A percentile compares a stretch with the other conserved stretches of the same genome.
Evolutionary conservation across 1,140 invertebrate species (phyloP).

Genomic region (Oedothorax gibbosus): DNA sequence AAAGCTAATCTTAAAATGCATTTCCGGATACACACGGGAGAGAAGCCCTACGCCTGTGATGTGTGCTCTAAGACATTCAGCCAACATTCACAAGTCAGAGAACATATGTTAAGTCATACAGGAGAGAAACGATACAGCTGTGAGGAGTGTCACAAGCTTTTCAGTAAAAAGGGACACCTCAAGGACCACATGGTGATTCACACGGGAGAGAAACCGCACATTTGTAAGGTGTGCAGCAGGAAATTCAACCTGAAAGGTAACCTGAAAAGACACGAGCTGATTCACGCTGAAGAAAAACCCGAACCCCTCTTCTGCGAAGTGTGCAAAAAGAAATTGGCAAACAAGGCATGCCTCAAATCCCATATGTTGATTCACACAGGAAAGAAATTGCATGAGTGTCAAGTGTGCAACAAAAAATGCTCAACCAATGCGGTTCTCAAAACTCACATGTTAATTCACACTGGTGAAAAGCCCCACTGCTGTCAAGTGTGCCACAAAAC

Average conservation of each 20-base stretch:
- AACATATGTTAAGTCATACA: no score
- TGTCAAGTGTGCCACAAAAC: conserved; percentile 85
- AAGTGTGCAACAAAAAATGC: conserved; percentile 39
- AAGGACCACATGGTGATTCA: conserved; percentile 88
- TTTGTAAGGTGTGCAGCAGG: conserved; percentile 73
- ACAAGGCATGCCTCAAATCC: conserved; percentile 64
- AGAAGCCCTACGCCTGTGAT: no score
- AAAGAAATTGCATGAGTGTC: conserved; percentile 52
- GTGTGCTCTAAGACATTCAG: no score
- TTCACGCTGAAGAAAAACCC: conserved; percentile 83
- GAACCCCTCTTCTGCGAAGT: conserved; percentile 75
- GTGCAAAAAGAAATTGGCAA: conserved; percentile 83
- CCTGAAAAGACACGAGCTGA: conserved; percentile 84
- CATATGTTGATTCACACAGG: no score
- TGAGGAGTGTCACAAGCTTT: conserved; percentile 51
- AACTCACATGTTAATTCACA: conserved; percentile 36
- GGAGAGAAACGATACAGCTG: no score
- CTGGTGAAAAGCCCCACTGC: conserved; percentile 73
- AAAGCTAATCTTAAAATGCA: background rate
- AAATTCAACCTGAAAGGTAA: conserved; percentile 80
- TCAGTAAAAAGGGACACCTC: conserved; percentile 82
- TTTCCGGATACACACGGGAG: background rate
- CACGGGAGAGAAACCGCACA: conserved; percentile 79
- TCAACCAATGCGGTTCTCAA: conserved; percentile 21
- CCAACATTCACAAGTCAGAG: no score